Evolutionary conservation across 2,888 invertebrate genomes (phyloP).

Genomic region (Sycophila texana): DNA sequence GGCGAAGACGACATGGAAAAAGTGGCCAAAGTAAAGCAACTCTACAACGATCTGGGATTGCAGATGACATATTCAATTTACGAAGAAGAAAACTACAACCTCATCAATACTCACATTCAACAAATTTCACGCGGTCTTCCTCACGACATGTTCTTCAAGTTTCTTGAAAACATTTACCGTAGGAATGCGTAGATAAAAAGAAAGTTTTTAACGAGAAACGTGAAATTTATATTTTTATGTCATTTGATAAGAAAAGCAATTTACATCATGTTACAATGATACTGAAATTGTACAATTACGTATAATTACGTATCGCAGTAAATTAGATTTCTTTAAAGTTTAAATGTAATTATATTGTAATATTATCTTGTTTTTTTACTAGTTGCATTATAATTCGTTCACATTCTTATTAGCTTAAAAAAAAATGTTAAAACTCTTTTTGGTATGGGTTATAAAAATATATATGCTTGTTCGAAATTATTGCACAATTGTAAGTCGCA

Average conservation of each 20-base stretch:
- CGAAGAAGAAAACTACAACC: conserved; percentile 89
- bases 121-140: conserved; percentile 89
- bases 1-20: conserved; percentile 83
- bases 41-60: conserved; percentile 87
- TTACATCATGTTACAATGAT: conserved; percentile 36
- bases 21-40: conserved; percentile 82
- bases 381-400: conserved; percentile 14
- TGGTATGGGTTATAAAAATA: conserved; percentile 26
- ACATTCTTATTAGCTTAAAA: neutral
- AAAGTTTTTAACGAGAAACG: conserved; percentile 9
- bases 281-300: conserved; percentile 13
- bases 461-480: conserved; percentile 32
- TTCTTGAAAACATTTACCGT: conserved; percentile 88
- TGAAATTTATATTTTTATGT: conserved; percentile 28
- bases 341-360: conserved; percentile 34
- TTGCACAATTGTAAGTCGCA: conserved; percentile 17
- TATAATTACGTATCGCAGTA: conserved; percentile 18
- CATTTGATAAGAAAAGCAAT: conserved; percentile 31
- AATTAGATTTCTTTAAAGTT: conserved; percentile 30
- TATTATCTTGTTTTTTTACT: conserved; percentile 25
- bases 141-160: conserved; percentile 88
- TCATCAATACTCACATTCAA: conserved; percentile 88
- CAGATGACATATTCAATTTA: conserved; percentile 87
- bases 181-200: conserved; percentile 80
- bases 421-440: neutral